Base-by-base conservation (phyloP, 2,888 invertebrate species). In the Deroplatys truncata region DNA sequence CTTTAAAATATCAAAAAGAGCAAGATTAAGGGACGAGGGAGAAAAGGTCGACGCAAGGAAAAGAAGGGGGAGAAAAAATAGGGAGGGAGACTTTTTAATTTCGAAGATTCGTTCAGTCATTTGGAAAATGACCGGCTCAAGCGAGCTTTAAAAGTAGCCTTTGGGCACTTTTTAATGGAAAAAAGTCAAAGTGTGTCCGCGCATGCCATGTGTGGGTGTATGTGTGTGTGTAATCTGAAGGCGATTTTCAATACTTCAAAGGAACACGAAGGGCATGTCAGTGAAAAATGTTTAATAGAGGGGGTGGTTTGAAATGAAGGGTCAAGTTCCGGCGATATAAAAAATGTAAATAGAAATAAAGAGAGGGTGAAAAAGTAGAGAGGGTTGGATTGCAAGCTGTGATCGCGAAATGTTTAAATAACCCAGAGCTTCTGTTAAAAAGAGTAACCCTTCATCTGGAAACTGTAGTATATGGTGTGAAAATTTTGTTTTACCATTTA, bases 101-200 rank as follows among this genome's bases (percentile, higher is more conserved):
- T 90, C 85, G 90, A 90, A 89, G 91, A 90, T 90, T 91, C 89
- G 90, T 86, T 88, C 89, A 90, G 85, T 91, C 91, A 90, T 89
- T 91, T 90, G 90, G 89, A 91, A 90, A 89, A 89, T 90, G 89
- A 90, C 89, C 88, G 91, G 86, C 87, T 89, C 84, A 87, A 43
- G 28, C 87, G 82, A 43, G 56, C 20, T 35, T 84, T 86, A 88
- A 87, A 88, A 88, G 89, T 90, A 88, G 90, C 90, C 90, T 89
- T 87, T 84, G 82, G 90, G 88, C 84, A 82, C 83, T 29, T 84
- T 88, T 85, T 90, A 90, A 90, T 90, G 90, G 88, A 90, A 90
- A 90, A 90, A 88, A 85, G 83, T 43, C 87, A 87, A 87, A 87
- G 87, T 87, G 82, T 87, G 87, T 87, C 82, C 83, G 82, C 87